Percentiles rank a stretch among this genome's conserved stretches.
Evolutionary conservation across 2,888 invertebrate species (phyloP).

Genomic region (Pseudococcus jackbeardsleyi): DNA sequence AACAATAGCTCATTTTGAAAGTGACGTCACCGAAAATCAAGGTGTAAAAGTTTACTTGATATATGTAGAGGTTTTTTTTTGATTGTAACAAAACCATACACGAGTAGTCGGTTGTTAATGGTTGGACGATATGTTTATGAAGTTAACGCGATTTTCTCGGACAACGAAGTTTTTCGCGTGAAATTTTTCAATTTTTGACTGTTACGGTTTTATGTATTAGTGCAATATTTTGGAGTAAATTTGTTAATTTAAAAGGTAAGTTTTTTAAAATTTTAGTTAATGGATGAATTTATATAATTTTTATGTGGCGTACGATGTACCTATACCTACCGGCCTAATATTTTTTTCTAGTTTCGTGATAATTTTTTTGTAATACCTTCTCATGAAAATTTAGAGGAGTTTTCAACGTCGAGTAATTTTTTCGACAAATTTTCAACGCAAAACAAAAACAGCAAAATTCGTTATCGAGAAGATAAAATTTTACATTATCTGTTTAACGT

Average conservation of each 20-base stretch:
- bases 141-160: constrained; percentile 5
- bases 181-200: not conserved
- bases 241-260: not conserved
- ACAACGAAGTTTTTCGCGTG: not conserved
- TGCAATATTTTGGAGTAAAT: not conserved
- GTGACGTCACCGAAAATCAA: constrained; percentile 42
- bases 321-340: too few relatives aligned
- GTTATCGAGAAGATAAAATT: not conserved
- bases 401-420: not conserved
- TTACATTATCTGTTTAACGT: not conserved
- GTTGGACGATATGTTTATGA: constrained; percentile 26
- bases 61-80: not conserved
- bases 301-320: too few relatives aligned
- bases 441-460: not conserved
- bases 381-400: too few relatives aligned
- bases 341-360: too few relatives aligned
- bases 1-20: not conserved
- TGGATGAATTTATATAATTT: not conserved
- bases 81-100: not conserved
- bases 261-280: not conserved
- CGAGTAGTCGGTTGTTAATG: constrained; percentile 19
- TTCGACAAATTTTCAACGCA: not conserved
- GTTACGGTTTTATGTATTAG: not conserved
- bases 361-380: too few relatives aligned
- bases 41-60: constrained; percentile 37